phyloP scores from a whole-genome alignment of 2,888 invertebrate genomes.

The Rutpela maculata region DNA sequence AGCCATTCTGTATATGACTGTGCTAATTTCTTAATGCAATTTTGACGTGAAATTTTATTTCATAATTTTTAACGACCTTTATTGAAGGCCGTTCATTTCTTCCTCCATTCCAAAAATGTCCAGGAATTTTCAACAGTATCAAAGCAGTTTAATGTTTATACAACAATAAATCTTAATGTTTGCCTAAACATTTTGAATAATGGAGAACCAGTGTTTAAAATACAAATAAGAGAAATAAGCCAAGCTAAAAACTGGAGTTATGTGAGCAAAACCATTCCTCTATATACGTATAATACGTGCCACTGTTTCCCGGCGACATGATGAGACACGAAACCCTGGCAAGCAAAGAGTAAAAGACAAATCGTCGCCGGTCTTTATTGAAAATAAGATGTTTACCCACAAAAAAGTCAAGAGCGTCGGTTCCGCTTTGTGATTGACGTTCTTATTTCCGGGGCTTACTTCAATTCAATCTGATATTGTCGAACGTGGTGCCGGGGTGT shows the following conservation, averaged over 20 bases:
- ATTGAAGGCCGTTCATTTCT: too few species aligned
- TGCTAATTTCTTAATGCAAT: too few species aligned
- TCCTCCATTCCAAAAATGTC: too few species aligned
- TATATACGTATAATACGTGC: conserved; percentile 22
- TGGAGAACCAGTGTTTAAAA: not conserved
- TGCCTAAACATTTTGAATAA: not conserved
- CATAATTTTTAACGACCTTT: too few species aligned
- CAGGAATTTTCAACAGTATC: too few species aligned
- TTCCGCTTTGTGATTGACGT: conserved; percentile 39
- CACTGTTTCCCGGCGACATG: conserved; percentile 17
- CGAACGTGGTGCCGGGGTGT: conserved; percentile 22
- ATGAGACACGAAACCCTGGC: conserved; percentile 6
- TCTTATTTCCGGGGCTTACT: conserved; percentile 38
- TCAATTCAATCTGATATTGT: conserved; percentile 39
- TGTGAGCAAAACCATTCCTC: not conserved
- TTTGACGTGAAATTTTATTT: too few species aligned
- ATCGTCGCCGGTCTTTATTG: conserved; percentile 40
- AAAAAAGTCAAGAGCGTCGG: conserved; percentile 39
- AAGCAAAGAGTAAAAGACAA: conserved; percentile 32
- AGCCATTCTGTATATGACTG: too few species aligned
- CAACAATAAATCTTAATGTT: not conserved
- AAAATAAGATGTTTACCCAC: conserved; percentile 41
- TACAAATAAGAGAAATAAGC: not conserved
- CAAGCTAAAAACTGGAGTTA: not conserved
- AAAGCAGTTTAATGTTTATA: too few species aligned